phyloP scores from a whole-genome alignment of 23 tunicate genomes.

The Botrylloides violaceus region DNA sequence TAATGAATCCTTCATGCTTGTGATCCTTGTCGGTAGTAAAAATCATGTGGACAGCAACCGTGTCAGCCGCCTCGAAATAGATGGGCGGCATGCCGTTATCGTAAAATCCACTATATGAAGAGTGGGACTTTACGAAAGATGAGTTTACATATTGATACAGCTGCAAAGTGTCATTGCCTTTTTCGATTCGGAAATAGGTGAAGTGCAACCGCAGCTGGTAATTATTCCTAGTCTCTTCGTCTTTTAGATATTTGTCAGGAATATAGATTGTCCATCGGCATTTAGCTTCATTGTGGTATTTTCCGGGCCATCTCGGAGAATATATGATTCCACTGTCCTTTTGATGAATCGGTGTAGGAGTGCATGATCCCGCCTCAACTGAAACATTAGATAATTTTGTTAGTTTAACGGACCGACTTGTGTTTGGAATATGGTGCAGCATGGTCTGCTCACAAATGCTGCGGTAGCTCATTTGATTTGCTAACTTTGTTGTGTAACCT shows the following conservation, averaged over 20 bases:
- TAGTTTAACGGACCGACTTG: too few relatives aligned
- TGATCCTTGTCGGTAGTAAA: conserved; percentile 2
- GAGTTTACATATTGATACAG: conserved; percentile 13
- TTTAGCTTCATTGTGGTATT: conserved; percentile 25
- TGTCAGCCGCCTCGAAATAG: neutral
- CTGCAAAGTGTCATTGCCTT: conserved; percentile 20
- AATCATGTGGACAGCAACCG: conserved; percentile 11
- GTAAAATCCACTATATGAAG: neutral
- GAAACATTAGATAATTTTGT: conserved; percentile 12
- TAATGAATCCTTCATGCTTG: conserved; percentile 14
- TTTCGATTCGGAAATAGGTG: conserved; percentile 34
- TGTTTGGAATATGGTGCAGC: too few relatives aligned
- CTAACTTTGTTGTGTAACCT: too few relatives aligned
- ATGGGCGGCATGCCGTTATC: neutral
- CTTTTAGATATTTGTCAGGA: conserved; percentile 10
- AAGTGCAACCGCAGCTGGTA: conserved; percentile 20
- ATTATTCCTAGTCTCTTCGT: conserved; percentile 4
- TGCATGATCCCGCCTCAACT: conserved; percentile 48
- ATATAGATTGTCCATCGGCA: conserved; percentile 42
- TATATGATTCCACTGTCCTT: conserved; percentile 32
- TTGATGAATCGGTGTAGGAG: neutral
- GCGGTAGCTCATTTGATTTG: too few relatives aligned
- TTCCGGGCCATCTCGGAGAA: conserved; percentile 66
- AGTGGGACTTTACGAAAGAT: conserved; percentile 6
- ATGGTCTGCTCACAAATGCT: too few relatives aligned